Conservation (phyloP, 2,797 vertebrate genomes). For the Schizopygopsis pylzovi region DNA sequence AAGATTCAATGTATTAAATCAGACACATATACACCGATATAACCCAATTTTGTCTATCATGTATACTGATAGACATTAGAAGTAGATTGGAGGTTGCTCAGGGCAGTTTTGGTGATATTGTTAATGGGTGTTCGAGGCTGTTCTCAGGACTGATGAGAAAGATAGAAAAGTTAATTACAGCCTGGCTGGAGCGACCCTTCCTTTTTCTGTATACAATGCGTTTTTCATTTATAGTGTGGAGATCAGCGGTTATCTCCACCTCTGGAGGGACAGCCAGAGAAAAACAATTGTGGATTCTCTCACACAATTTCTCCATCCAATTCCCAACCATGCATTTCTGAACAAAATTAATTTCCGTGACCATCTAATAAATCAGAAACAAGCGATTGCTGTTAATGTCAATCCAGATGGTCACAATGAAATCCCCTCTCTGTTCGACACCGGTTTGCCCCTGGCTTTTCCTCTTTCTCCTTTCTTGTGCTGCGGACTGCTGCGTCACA, state of each 20-base stretch:
- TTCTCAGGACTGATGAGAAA: slow-evolving; percentile 64
- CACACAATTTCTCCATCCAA: slow-evolving; percentile 82
- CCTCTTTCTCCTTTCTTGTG: slow-evolving; percentile 59
- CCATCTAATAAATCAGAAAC: slow-evolving; percentile 83
- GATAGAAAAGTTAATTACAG: slow-evolving; percentile 80
- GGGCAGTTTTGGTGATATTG: slow-evolving; percentile 60
- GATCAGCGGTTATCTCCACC: slow-evolving; percentile 81
- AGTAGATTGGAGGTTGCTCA: slow-evolving; percentile 50
- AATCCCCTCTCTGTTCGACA: slow-evolving; percentile 64
- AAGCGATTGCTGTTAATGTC: slow-evolving; percentile 80
- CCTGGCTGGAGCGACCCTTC: slow-evolving; percentile 62
- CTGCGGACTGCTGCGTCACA: slow-evolving; percentile 59
- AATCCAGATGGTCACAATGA: slow-evolving; percentile 75
- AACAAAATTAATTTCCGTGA: slow-evolving; percentile 83
- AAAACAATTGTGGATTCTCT: slow-evolving; percentile 79
- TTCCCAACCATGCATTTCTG: slow-evolving; percentile 81
- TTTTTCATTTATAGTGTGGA: slow-evolving; percentile 82
- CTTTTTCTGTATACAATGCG: slow-evolving; percentile 71
- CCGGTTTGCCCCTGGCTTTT: slow-evolving; percentile 47
- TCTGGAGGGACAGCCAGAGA: slow-evolving; percentile 68
- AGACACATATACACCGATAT: not conserved
- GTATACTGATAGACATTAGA: slow-evolving; percentile 4
- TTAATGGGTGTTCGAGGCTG: slow-evolving; percentile 70
- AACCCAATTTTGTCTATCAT: not conserved
- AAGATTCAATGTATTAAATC: not conserved